Base-by-base conservation (phyloP, 2,113 vertebrate species). In the Syngnathus scovelli region DNA sequence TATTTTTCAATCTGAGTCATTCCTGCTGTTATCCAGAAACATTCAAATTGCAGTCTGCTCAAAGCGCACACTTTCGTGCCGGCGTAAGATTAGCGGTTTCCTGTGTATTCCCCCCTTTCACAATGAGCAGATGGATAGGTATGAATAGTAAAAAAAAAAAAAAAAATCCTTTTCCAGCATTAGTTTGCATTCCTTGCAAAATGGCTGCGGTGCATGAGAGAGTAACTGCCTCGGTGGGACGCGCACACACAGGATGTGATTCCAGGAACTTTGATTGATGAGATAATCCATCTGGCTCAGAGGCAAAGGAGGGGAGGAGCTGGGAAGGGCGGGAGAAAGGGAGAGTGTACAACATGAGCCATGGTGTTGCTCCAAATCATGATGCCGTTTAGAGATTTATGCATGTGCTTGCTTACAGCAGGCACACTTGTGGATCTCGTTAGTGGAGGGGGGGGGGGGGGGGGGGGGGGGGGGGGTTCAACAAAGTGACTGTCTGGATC, bases 221-320 rank as follows among this genome's bases (percentile, higher is more conserved):
- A 61, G 61, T 44, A 62, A 60, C 71, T 36, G 72, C 65, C 52
- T 54, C 69, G 61, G 69, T 83, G 67, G 75, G 69, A 77, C 64
- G 59, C 58, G 65, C 61, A 65, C 41, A 55, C 52, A 56, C 61
- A 64, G 71, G 77, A 80, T 38, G 62, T 81, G 71, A 76, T 81
- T 82, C 85, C 83, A 67, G 78, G 80, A 85, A 86, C 75, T 79
- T 73, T 82, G 80, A 89, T 83, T 90, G 86, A 85, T 89, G 82
- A 88, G 81, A 83, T 83, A 83, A 86, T 85, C 75, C 81, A 83
- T 85, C 83, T 86, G 84, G 82, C 79, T 84, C 65, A 46, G 58
- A 70, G 62, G 78, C 72, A n/a, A 70, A 72, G 69, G 66, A 76
- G 38, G 66, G 69, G 67, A 55, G 75, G 64, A 61, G 49, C 64